Percentiles rank a stretch among this genome's conserved stretches.
Conservation (phyloP, 2,113 vertebrate genomes). For the Cochlearius cochlearius region DNA sequence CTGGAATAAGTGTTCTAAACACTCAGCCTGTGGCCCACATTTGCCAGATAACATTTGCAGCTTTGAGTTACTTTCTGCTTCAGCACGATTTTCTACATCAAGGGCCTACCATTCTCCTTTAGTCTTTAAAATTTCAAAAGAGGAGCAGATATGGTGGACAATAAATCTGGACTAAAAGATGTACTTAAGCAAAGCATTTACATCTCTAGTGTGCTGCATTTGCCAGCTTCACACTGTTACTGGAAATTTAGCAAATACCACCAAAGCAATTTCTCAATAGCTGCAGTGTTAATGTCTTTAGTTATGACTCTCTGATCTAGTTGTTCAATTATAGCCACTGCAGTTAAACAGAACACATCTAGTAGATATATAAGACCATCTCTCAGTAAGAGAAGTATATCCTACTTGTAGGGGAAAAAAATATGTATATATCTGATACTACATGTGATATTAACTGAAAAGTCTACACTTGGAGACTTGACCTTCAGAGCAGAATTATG, state of each 20-base stretch:
- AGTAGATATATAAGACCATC: background rate
- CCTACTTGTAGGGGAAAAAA: background rate
- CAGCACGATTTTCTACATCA: background rate
- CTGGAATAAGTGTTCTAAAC: conserved; percentile 22
- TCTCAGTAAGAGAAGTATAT: background rate
- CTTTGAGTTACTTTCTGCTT: background rate
- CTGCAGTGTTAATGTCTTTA: background rate
- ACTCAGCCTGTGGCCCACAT: background rate
- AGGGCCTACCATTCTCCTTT: background rate
- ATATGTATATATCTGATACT: background rate
- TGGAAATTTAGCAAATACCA: background rate
- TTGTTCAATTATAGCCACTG: background rate
- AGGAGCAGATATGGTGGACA: background rate
- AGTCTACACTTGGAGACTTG: fast-evolving
- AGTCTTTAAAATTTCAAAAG: conserved; percentile 23
- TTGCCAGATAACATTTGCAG: conserved; percentile 18
- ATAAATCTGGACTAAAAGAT: background rate
- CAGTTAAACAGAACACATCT: background rate
- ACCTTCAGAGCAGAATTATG: background rate
- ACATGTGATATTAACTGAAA: background rate
- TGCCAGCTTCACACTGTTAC: background rate
- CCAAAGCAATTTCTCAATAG: background rate
- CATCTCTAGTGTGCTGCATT: background rate
- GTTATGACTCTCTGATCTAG: background rate
- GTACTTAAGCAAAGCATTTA: conserved; percentile 6